Base-by-base conservation (phyloP, 2,888 invertebrate genomes). In the Mythimna albipuncta region DNA sequence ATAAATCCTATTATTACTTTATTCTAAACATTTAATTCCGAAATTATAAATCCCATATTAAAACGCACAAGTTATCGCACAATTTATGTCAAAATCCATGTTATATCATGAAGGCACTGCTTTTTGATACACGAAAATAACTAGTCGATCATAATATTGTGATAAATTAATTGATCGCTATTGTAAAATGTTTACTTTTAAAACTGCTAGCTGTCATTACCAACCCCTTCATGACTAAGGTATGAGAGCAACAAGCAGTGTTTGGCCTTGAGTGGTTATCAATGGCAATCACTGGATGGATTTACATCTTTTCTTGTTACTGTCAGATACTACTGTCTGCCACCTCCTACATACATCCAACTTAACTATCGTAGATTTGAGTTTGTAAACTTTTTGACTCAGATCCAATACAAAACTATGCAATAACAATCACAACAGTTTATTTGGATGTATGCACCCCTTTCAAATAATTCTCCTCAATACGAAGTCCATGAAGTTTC, bases 41-140 rank as follows among this genome's bases (percentile, higher is more conserved):
- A 88, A 90, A 86, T 85, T 68, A 89, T 86, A 87, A 87, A 81
- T 85, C 58, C 77, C 74, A 77, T 77, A 74, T 68, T 74, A 74
- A 47, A 74, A 76, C 83, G 80, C 86, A 89, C 87, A 85, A 84
- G 85, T 87, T 81, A 75, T 85, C 86, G 84, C 86, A 88, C 86
- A 84, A 84, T 85, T 87, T 75, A 68, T 86, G 88, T 88, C 86
- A 84, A 89, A 89, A 89, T 89, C 88, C 89, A 89, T 90, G 90
- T 90, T 88, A 90, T 89, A 89, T 89, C 76, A 81, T 89, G 90
- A 95, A 95, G 95, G 95, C 95, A 95, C 95, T 95, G 94, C 92
- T 91, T 92, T 89, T 88, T 87, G 86, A 74, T 69, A 83, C 73
- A 78, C 62, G 63, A 89, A 89, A 86, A 88, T 86, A 82, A 67